Evolutionary conservation across 2,113 vertebrate genomes (phyloP).

Genomic region (Paradoxurus hermaphroditus): DNA sequence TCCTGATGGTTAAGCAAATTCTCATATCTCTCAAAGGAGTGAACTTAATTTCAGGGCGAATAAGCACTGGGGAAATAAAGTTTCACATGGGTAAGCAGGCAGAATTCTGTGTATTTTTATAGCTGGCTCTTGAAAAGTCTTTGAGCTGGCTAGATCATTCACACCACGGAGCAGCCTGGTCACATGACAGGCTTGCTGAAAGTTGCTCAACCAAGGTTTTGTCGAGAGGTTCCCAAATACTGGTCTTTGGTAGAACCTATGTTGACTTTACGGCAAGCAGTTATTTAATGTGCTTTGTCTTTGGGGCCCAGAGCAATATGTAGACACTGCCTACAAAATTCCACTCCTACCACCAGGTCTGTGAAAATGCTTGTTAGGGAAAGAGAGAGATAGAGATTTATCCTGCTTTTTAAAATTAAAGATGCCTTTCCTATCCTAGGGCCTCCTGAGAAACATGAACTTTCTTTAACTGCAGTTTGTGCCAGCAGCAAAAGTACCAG

Average conservation of each 20-base stretch:
- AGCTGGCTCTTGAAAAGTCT: constrained; percentile 22
- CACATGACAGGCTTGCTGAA: background rate
- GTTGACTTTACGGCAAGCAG: background rate
- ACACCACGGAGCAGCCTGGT: background rate
- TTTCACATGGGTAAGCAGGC: constrained; percentile 27
- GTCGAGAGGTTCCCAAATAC: background rate
- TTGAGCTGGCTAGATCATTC: background rate
- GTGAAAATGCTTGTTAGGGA: background rate
- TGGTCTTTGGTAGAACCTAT: background rate
- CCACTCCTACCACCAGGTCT: background rate
- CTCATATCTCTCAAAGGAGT: background rate
- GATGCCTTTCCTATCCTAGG: background rate
- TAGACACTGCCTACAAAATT: background rate
- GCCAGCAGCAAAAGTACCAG: background rate
- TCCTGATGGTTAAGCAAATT: constrained; percentile 29
- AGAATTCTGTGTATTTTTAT: constrained; percentile 40
- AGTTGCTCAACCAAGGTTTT: background rate
- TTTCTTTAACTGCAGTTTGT: constrained; percentile 7
- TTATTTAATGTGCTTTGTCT: background rate
- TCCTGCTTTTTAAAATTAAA: constrained; percentile 51
- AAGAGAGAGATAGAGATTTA: background rate
- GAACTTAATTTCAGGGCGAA: constrained; percentile 49
- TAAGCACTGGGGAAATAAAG: constrained; percentile 12
- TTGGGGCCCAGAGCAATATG: background rate
- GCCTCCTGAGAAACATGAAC: constrained; percentile 32